These are phyloP conservation scores for Apamea epomidion DNA, from an alignment of 2,888 invertebrate species.

Conservation along the genomic window DNA sequence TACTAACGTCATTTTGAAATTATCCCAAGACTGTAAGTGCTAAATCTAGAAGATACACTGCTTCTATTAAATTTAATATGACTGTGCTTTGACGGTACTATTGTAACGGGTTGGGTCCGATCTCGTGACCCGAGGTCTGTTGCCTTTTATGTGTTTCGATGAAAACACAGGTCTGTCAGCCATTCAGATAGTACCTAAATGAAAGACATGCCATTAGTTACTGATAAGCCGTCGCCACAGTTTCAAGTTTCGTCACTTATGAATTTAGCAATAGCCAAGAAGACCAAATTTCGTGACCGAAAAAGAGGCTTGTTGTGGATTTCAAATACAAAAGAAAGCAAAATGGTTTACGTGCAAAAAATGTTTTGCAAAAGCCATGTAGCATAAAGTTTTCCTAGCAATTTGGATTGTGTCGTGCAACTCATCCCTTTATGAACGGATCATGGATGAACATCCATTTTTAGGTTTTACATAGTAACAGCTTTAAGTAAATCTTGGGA, in stretches of 20 bases:
- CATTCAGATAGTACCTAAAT: neutral
- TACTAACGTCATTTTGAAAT: constrained; percentile 30
- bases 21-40: constrained; percentile 37
- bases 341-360: neutral
- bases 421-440: neutral
- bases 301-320: neutral
- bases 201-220: neutral
- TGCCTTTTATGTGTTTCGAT: neutral
- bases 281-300: neutral
- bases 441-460: neutral
- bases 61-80: neutral
- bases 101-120: neutral
- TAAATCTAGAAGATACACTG: neutral
- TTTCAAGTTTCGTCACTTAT: neutral
- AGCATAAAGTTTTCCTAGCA: neutral
- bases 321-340: too few species aligned
- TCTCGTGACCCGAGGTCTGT: neutral
- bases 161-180: neutral
- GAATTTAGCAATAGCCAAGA: neutral
- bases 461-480: neutral
- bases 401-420: neutral
- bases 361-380: neutral
- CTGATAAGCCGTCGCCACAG: neutral
- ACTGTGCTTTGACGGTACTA: neutral
- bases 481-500: neutral